These are phyloP conservation scores for Drosophila murphyi DNA, from an alignment of 1,140 invertebrate species.

Conservation along the genomic window DNA sequence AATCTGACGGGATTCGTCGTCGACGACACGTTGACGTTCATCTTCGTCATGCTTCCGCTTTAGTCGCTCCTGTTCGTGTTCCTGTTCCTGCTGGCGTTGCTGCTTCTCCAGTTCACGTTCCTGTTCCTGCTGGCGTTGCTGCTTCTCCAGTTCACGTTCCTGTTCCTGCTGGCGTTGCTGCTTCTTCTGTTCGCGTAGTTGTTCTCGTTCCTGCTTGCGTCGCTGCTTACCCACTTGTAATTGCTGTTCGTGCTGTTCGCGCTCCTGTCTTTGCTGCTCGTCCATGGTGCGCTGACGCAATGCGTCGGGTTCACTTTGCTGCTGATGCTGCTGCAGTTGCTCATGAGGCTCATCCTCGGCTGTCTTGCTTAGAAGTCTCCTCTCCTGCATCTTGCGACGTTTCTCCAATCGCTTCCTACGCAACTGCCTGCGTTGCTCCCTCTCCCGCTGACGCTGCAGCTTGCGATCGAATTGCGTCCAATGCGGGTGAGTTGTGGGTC, in stretches of 20 bases:
- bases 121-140: constrained; percentile 26
- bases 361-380: constrained; percentile 15
- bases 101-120: constrained; percentile 33
- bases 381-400: constrained; percentile 37
- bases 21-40: constrained; percentile 42
- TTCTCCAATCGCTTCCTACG: constrained; percentile 48
- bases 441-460: constrained; percentile 70
- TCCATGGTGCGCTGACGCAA: constrained; percentile 47
- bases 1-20: constrained; percentile 52
- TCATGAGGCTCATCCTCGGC: constrained; percentile 31
- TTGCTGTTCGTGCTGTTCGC: constrained; percentile 31
- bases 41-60: constrained; percentile 55
- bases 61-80: constrained; percentile 46
- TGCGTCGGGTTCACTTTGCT: constrained; percentile 51
- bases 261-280: constrained; percentile 39
- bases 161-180: constrained; percentile 26
- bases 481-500: constrained; percentile 34
- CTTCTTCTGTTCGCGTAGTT: constrained; percentile 14
- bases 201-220: constrained; percentile 27
- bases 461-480: constrained; percentile 71
- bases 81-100: constrained; percentile 25
- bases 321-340: constrained; percentile 47
- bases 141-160: constrained; percentile 30
- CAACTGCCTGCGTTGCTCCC: constrained; percentile 61
- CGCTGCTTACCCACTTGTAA: constrained; percentile 6